A percentile compares a stretch with the other conserved stretches of the same genome.
Conservation (phyloP, 2,888 invertebrate genomes). For the Lepas anatifera region DNA sequence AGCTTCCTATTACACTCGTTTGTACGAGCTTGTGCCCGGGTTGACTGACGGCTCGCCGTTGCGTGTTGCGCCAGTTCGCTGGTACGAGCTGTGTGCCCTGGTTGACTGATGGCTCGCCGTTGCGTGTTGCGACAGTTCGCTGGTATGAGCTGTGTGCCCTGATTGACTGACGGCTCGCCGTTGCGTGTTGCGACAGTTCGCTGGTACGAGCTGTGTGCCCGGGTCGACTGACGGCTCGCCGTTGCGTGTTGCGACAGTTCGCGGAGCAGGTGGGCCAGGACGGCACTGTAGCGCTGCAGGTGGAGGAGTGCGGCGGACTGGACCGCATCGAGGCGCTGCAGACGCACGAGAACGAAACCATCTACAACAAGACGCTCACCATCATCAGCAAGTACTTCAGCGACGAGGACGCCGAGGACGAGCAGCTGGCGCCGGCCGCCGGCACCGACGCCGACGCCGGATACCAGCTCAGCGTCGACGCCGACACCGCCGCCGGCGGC, state of each 20-base stretch:
- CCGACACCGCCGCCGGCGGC: not conserved
- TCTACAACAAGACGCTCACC: constrained; percentile 37
- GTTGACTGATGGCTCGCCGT: too few species aligned
- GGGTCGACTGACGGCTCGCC: too few species aligned
- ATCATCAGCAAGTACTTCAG: constrained; percentile 40
- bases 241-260: constrained; percentile 38
- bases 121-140: too few species aligned
- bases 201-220: too few species aligned
- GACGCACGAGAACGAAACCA: constrained; percentile 38
- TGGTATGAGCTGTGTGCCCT: too few species aligned
- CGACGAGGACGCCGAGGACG: constrained; percentile 29
- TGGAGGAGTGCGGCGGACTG: constrained; percentile 70
- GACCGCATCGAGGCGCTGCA: constrained; percentile 41
- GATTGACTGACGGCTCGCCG: too few species aligned
- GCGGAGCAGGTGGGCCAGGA: constrained; percentile 63
- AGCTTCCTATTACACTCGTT: too few species aligned
- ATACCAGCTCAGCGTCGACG: not conserved
- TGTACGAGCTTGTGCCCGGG: too few species aligned
- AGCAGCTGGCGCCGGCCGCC: not conserved
- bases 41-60: too few species aligned
- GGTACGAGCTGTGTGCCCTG: too few species aligned
- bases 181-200: too few species aligned
- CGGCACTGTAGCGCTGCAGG: constrained; percentile 59
- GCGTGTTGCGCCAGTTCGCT: too few species aligned
- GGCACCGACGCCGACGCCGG: not conserved